Percentiles rank a stretch among this genome's conserved stretches.
These are phyloP conservation scores for Pygoscelis adeliae DNA, from an alignment of 2,113 vertebrate genomes.

Conservation along the genomic window DNA sequence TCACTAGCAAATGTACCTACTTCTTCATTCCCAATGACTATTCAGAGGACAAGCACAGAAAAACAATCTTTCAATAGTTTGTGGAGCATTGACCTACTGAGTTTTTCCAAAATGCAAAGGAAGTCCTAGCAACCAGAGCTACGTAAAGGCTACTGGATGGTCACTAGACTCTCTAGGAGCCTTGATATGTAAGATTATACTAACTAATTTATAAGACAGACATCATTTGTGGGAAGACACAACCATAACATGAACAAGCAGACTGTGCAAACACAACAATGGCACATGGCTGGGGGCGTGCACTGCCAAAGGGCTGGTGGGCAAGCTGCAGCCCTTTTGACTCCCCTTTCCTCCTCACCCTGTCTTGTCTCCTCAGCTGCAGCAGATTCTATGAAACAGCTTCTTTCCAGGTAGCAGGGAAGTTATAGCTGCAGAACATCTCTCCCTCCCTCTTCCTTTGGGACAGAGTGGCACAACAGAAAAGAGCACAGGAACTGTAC, in stretches of 20 bases:
- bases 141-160: neutral
- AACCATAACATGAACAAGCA: neutral
- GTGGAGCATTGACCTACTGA: neutral
- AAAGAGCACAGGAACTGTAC: neutral
- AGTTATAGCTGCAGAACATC: neutral
- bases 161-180: neutral
- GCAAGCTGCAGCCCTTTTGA: neutral
- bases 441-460: neutral
- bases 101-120: neutral
- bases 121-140: neutral
- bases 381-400: neutral
- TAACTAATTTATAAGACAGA: neutral
- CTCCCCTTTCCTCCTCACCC: neutral
- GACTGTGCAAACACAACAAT: neutral
- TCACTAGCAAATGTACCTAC: neutral
- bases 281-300: rapidly evolving
- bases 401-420: neutral
- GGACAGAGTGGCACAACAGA: neutral
- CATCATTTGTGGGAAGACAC: neutral
- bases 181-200: neutral
- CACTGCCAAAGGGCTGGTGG: neutral
- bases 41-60: neutral
- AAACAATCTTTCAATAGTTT: neutral
- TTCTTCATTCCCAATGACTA: neutral
- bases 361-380: neutral